Conservation (phyloP, 2,113 vertebrate species). For the Morone chrysops region DNA sequence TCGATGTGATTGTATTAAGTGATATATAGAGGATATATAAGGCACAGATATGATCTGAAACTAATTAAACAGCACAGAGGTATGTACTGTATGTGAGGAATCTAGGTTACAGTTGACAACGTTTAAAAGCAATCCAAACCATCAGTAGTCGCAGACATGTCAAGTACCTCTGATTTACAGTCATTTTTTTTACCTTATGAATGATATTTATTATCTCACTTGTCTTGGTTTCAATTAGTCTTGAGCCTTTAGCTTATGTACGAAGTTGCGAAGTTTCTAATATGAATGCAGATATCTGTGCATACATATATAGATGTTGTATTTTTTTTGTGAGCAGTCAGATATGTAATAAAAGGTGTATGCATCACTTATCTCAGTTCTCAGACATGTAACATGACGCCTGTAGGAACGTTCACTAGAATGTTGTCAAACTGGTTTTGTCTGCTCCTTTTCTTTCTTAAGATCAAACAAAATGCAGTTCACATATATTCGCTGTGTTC, state of each 20-base stretch:
- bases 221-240: neutral
- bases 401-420: neutral
- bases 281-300: neutral
- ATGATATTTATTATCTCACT: neutral
- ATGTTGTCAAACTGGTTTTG: conserved; percentile 47
- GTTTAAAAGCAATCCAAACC: neutral
- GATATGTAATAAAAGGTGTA: neutral
- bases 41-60: too few relatives aligned
- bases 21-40: too few relatives aligned
- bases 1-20: too few relatives aligned
- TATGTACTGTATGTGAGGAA: conserved; percentile 13
- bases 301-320: neutral
- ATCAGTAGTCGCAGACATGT: neutral
- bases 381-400: neutral
- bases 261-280: neutral
- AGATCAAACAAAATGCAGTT: neutral
- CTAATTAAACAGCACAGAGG: neutral
- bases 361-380: neutral
- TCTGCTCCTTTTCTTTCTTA: neutral
- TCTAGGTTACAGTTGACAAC: neutral
- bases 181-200: neutral
- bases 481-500: neutral
- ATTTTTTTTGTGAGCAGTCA: neutral
- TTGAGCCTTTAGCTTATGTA: neutral
- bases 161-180: neutral